Percentiles rank a stretch among this genome's conserved stretches.
phyloP scores from a whole-genome alignment of 2,888 invertebrate genomes.

The Eristalis arbustorum region DNA sequence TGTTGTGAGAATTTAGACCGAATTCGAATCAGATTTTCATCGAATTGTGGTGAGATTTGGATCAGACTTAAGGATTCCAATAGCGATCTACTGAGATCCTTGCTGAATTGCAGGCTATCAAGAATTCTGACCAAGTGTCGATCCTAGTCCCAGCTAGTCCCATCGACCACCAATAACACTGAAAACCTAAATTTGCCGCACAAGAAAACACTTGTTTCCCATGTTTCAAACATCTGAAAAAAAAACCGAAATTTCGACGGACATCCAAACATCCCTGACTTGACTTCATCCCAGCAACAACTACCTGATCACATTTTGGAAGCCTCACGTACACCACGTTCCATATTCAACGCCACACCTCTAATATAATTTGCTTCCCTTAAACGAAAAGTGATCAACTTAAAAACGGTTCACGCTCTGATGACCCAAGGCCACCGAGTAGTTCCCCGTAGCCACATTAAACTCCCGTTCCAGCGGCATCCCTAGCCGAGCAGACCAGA shows the following conservation, averaged over 20 bases:
- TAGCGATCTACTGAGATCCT: no score
- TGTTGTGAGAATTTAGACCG: neutral
- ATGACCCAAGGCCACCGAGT: neutral
- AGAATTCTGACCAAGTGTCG: no score
- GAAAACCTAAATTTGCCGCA: no score
- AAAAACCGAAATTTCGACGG: no score
- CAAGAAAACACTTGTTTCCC: no score
- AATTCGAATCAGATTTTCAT: neutral
- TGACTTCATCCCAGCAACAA: neutral
- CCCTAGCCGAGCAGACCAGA: slow-evolving; percentile 39
- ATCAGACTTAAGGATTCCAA: no score
- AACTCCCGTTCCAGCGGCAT: slow-evolving; percentile 34
- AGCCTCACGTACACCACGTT: neutral
- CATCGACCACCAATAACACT: no score
- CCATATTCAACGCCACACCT: neutral
- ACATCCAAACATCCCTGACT: neutral
- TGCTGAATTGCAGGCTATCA: no score
- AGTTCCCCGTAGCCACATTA: slow-evolving; percentile 10
- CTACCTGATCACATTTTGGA: neutral
- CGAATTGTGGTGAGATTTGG: neutral
- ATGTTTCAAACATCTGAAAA: no score
- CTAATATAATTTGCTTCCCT: neutral
- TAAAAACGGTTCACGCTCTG: slow-evolving; percentile 9
- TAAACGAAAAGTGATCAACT: neutral
- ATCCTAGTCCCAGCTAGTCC: no score